phyloP scores from a whole-genome alignment of 2,113 vertebrate genomes.

The Urocynchramus pylzowi region DNA sequence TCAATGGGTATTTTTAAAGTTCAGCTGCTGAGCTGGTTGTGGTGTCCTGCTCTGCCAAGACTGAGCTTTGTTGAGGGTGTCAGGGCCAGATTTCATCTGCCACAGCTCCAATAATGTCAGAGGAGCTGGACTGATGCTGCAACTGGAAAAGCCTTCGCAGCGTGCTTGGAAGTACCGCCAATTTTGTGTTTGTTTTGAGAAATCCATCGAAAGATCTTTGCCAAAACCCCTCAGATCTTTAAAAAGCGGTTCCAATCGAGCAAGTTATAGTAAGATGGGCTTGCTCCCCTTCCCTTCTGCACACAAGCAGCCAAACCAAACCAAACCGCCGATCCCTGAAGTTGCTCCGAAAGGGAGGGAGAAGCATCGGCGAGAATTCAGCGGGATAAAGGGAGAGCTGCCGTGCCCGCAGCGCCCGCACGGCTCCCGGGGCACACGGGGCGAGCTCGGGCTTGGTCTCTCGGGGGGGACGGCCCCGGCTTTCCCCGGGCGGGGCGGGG shows the following conservation, averaged over 20 bases:
- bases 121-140: not conserved
- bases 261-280: not conserved
- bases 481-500: not conserved
- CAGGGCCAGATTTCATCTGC: not conserved
- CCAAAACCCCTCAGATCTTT: not conserved
- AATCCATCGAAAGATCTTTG: not conserved
- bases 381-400: rapidly evolving
- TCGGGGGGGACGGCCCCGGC: not conserved
- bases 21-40: not conserved
- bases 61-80: not conserved
- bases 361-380: not conserved
- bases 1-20: not conserved
- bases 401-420: rapidly evolving
- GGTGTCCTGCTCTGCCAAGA: not conserved
- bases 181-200: not conserved
- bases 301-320: not conserved
- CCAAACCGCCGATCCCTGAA: not conserved
- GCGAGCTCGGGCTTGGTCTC: rapidly evolving
- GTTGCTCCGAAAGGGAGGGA: not conserved
- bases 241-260: not conserved
- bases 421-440: rapidly evolving
- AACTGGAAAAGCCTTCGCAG: not conserved
- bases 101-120: not conserved
- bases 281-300: not conserved
- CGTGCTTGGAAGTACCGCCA: not conserved